Evolutionary conservation across 2,797 vertebrate species (phyloP).

Genomic region (Myripristis jacobus): DNA sequence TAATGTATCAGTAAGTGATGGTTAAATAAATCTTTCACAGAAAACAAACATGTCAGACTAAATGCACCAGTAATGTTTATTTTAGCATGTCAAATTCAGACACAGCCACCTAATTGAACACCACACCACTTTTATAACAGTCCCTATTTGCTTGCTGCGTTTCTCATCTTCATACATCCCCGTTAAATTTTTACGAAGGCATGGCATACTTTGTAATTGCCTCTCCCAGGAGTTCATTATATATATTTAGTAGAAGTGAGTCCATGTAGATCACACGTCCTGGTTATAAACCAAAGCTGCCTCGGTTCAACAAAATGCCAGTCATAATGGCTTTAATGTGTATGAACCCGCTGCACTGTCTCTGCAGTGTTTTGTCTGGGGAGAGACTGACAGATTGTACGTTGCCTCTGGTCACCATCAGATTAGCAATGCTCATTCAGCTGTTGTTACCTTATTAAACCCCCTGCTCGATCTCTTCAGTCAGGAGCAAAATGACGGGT

Average conservation of each 20-base stretch:
- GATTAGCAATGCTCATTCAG: conserved; percentile 46
- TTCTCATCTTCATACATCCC: conserved; percentile 16
- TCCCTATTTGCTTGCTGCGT: conserved; percentile 19
- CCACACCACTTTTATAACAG: background rate
- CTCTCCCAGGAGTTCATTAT: conserved; percentile 49
- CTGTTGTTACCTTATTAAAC: conserved; percentile 60
- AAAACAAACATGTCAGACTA: too few species aligned
- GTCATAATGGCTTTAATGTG: conserved; percentile 48
- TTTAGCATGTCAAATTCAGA: background rate
- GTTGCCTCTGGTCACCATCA: conserved; percentile 47
- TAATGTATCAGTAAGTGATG: too few species aligned
- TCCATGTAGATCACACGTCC: conserved; percentile 30
- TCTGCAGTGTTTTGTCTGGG: conserved; percentile 27
- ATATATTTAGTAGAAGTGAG: conserved; percentile 36
- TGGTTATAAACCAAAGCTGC: conserved; percentile 31
- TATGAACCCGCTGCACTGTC: conserved; percentile 19
- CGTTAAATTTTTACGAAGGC: conserved; percentile 7
- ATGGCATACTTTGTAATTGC: conserved; percentile 44
- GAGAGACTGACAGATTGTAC: conserved; percentile 38
- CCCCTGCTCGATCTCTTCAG: conserved; percentile 33
- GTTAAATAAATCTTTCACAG: too few species aligned
- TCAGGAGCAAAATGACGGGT: conserved; percentile 35
- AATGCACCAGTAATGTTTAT: background rate
- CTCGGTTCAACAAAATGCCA: conserved; percentile 45
- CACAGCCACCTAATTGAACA: background rate